phyloP scores from a whole-genome alignment of 2,797 vertebrate genomes.

The Sebastes oblongus region DNA sequence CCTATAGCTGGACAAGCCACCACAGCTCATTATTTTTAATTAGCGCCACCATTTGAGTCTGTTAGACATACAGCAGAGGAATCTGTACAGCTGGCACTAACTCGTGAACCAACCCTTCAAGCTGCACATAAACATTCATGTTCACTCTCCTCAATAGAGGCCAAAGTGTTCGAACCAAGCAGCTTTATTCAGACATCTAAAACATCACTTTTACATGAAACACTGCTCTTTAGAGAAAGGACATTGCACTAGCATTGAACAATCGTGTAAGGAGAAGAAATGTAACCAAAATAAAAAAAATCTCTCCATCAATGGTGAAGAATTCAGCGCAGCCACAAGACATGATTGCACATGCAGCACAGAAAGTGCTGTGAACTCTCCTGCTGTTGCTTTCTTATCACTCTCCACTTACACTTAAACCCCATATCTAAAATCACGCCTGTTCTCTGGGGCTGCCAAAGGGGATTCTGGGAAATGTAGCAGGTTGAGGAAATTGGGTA shows the following conservation, averaged over 20 bases:
- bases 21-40: slow-evolving; percentile 37
- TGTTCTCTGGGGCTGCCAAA: not conserved
- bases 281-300: not conserved
- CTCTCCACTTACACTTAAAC: slow-evolving; percentile 6
- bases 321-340: not conserved
- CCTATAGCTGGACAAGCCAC: not conserved
- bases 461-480: slow-evolving; percentile 17
- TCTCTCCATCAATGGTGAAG: not conserved
- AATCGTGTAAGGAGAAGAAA: not conserved
- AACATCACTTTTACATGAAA: not conserved
- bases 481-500: not conserved
- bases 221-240: not conserved
- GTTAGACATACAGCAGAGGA: not conserved
- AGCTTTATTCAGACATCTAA: not conserved
- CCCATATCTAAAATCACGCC: slow-evolving; percentile 7
- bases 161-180: not conserved
- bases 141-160: not conserved
- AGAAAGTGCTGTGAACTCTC: not conserved
- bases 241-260: not conserved
- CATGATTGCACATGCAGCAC: not conserved
- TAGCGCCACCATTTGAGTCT: not conserved
- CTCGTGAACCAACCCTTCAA: not conserved
- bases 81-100: not conserved
- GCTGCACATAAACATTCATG: not conserved
- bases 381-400: slow-evolving; percentile 26